Evolutionary conservation across 2,797 vertebrate genomes (phyloP).

Genomic region (Semaprochilodus insignis): DNA sequence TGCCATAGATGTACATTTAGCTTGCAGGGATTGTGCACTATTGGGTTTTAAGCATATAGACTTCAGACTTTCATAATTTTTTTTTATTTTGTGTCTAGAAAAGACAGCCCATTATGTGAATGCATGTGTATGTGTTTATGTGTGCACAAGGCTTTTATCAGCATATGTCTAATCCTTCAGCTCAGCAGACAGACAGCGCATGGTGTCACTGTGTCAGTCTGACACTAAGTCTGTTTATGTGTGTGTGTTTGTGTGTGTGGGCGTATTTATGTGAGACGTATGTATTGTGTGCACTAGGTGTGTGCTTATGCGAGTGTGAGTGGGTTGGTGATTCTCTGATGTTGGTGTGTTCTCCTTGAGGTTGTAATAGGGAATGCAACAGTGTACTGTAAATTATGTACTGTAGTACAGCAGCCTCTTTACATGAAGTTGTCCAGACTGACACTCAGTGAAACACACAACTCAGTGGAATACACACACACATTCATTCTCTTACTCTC

Average conservation of each 20-base stretch:
- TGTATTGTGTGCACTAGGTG: neutral
- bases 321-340: too few species aligned
- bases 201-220: slow-evolving; percentile 27
- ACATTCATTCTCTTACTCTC: neutral
- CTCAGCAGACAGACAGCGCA: slow-evolving; percentile 25
- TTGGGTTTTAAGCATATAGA: neutral
- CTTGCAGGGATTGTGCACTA: neutral
- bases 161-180: slow-evolving; percentile 32
- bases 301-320: neutral
- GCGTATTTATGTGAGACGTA: neutral
- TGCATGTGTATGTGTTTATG: neutral
- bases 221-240: neutral
- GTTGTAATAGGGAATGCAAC: neutral
- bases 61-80: neutral
- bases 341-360: too few species aligned
- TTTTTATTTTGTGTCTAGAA: too few species aligned
- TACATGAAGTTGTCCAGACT: neutral
- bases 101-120: neutral
- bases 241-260: slow-evolving; percentile 17
- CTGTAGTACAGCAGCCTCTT: slow-evolving; percentile 1
- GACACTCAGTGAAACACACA: slow-evolving; percentile 2
- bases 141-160: neutral
- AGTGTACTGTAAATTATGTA: neutral
- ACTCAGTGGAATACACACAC: slow-evolving; percentile 21
- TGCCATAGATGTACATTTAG: neutral